Percentiles rank a stretch among this genome's conserved stretches.
These are phyloP conservation scores for Carabus problematicus DNA, from an alignment of 2,888 invertebrate species.

Conservation along the genomic window DNA sequence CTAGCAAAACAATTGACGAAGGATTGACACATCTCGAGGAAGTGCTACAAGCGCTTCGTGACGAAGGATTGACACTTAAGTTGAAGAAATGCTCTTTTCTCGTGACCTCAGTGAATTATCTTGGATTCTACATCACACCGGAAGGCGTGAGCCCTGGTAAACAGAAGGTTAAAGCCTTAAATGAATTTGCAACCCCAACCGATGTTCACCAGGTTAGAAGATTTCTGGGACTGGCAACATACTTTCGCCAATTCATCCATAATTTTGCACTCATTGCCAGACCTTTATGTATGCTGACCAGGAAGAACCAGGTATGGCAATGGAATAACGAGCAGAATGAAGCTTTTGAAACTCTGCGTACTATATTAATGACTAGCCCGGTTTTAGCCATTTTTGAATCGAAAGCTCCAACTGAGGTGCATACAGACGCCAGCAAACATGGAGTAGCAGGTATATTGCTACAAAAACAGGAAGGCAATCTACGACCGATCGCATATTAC, in stretches of 20 bases:
- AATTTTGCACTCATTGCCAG: conserved; percentile 43
- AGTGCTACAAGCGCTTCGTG: conserved; percentile 7
- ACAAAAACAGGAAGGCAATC: conserved; percentile 7
- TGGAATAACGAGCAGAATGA: background rate
- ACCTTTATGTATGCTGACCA: conserved; percentile 41
- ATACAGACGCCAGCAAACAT: conserved; percentile 9
- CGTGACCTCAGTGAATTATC: conserved; percentile 41
- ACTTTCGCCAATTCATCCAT: conserved; percentile 46
- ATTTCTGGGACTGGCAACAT: conserved; percentile 47
- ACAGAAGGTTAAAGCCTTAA: conserved; percentile 44
- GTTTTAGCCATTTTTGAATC: conserved; percentile 48
- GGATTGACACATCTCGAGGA: conserved; percentile 4
- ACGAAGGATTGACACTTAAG: background rate
- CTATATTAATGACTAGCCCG: conserved; percentile 40
- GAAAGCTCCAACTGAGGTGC: conserved; percentile 41
- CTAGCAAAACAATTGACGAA: conserved; percentile 9
- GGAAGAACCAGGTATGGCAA: background rate
- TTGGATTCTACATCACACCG: conserved; percentile 44
- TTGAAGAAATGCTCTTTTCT: conserved; percentile 42
- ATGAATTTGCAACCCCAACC: conserved; percentile 44
- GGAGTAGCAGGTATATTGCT: conserved; percentile 24
- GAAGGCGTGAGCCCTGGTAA: conserved; percentile 44
- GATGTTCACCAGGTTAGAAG: conserved; percentile 44
- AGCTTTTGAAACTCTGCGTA: background rate
- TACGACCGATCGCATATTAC: conserved; percentile 45